Conservation (phyloP, 2,888 invertebrate genomes). For the Rhyacophila evoluta region DNA sequence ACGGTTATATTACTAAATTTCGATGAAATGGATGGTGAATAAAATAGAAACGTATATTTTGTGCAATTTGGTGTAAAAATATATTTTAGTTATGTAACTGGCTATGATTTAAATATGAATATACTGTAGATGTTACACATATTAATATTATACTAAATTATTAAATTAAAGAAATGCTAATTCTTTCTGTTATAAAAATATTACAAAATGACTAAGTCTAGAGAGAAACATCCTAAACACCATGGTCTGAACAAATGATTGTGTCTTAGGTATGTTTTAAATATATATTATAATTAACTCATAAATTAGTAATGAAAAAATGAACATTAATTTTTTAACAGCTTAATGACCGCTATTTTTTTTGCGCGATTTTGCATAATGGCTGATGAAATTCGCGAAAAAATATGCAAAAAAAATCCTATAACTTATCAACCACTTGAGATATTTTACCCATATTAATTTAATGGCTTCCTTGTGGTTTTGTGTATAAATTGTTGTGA, state of each 20-base stretch:
- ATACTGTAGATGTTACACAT: not conserved
- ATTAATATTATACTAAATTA: not conserved
- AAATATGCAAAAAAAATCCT: no score
- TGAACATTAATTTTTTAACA: no score
- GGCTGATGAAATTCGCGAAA: no score
- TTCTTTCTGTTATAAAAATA: not conserved
- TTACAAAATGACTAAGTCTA: not conserved
- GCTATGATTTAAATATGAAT: not conserved
- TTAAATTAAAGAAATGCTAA: not conserved
- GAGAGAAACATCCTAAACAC: not conserved
- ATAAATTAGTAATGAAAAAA: no score
- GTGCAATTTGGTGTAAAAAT: conserved; percentile 10
- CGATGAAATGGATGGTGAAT: not conserved
- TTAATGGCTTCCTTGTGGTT: no score
- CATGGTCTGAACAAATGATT: not conserved
- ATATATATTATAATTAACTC: no score
- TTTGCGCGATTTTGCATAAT: no score
- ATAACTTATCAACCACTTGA: no score
- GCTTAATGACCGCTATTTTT: no score
- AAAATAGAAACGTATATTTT: not conserved
- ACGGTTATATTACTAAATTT: not conserved
- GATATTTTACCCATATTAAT: no score
- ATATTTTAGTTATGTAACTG: not conserved
- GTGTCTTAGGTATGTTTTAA: not conserved
- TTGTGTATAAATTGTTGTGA: no score